Base-by-base conservation (phyloP, 2,113 vertebrate species). In the Chitala chitala region DNA sequence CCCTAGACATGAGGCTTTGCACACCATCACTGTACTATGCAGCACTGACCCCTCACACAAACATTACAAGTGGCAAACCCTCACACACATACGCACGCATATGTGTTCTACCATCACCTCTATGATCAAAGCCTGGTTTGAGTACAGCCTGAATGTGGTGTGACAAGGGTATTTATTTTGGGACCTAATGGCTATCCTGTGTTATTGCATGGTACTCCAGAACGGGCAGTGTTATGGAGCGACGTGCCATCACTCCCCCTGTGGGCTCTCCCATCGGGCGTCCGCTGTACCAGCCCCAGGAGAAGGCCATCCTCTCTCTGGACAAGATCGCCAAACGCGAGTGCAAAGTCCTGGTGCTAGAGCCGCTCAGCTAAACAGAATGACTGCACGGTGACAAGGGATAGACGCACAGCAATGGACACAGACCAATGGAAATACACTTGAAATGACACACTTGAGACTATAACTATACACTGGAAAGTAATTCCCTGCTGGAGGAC, bases 321-420 rank as follows among this genome's bases (percentile, higher is more conserved):
- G 95, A 98, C 88, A 98, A 98, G 87, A 97, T 98, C 22, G 95
- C 94, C 86, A 98, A 98, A 84, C 90, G 95, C 0, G 94, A 96
- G 81, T 97, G 95, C 80, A 98, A 97, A 73, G 94, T 98, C 44
- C 89, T 98, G 78, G 95, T 96, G 63, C 87, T 98, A 71, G 86
- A 91, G 15, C 87, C 91, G 0, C 86, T 86, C 56, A 82, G 88
- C 77, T 94, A 91, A 86, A 56, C 29, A 1, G 68, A 53, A 36
- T n/a, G 53, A 24, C 4, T 10, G 12, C 31, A 29, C 1, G 13
- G 38, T 10, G 24, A 15, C 22, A 44, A n/a, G 33, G 10, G 46
- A 26, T 31, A 13, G 9, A 58, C 4, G 10, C 33, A 4, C 22
- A 29, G 40, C 12, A 24, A 46, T 15, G 38, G n/a, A 59, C 4